phyloP scores from a whole-genome alignment of 2,113 vertebrate genomes.

The Acanthochromis polyacanthus region DNA sequence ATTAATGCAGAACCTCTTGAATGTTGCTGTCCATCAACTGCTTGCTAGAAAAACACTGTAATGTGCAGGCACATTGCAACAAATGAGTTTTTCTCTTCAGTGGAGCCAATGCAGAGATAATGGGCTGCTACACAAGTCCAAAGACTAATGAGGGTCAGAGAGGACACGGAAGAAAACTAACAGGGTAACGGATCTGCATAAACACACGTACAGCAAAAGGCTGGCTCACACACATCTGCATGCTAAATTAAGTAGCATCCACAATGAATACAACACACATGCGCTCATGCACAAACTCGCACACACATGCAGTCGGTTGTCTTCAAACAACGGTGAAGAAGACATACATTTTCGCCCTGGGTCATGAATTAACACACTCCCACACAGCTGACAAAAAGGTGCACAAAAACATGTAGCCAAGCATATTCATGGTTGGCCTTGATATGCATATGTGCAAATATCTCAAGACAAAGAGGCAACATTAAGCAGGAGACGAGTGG shows the following conservation, averaged over 20 bases:
- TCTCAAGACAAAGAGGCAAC: conserved; percentile 61
- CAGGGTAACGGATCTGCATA: conserved; percentile 60
- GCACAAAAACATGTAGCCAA: conserved; percentile 67
- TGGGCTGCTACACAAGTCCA: conserved; percentile 55
- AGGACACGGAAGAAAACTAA: conserved; percentile 58
- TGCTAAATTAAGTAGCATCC: conserved; percentile 67
- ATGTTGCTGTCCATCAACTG: conserved; percentile 51
- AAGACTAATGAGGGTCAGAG: conserved; percentile 72
- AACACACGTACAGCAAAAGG: conserved; percentile 44
- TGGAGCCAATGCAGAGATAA: conserved; percentile 56
- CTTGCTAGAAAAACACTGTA: conserved; percentile 33
- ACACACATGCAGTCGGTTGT: conserved; percentile 61
- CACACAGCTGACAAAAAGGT: conserved; percentile 77
- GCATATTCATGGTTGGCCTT: conserved; percentile 63
- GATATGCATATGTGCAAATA: conserved; percentile 75
- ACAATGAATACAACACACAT: conserved; percentile 30
- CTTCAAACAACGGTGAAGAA: conserved; percentile 64
- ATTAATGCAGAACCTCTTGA: conserved; percentile 46
- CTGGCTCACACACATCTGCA: conserved; percentile 41
- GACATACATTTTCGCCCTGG: conserved; percentile 69
- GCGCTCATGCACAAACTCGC: conserved; percentile 42
- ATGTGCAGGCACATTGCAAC: conserved; percentile 37
- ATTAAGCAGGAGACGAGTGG: conserved; percentile 55
- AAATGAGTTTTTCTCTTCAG: conserved; percentile 65
- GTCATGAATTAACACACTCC: conserved; percentile 82